These are phyloP conservation scores for Whitmania pigra DNA, from an alignment of 1,140 invertebrate species.

Conservation along the genomic window DNA sequence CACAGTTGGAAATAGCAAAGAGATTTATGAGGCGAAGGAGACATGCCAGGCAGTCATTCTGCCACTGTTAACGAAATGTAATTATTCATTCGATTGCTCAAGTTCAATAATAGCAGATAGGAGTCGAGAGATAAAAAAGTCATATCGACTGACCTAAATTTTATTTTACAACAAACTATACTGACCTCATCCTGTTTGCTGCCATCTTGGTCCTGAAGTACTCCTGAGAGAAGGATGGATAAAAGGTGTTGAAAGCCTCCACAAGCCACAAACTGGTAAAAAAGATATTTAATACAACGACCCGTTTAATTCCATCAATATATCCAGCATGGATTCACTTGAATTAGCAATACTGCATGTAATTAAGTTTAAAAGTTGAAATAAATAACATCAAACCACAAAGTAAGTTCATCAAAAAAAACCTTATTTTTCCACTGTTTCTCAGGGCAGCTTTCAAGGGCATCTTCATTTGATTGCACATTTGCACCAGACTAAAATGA, in stretches of 20 bases:
- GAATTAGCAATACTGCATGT: background rate
- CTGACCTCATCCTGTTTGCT: slow-evolving; percentile 45
- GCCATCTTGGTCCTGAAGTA: slow-evolving; percentile 42
- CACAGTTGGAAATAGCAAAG: slow-evolving; percentile 55
- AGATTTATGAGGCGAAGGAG: slow-evolving; percentile 64
- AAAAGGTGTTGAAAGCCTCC: slow-evolving; percentile 74
- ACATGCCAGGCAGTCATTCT: slow-evolving; percentile 78
- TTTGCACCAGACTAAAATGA: no score
- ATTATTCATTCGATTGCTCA: background rate
- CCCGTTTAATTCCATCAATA: background rate
- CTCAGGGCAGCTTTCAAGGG: background rate
- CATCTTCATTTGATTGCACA: background rate
- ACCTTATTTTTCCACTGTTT: background rate
- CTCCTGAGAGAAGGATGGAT: slow-evolving; percentile 77
- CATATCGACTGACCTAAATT: no score
- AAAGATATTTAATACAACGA: background rate
- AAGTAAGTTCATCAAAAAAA: background rate
- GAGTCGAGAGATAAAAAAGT: no score
- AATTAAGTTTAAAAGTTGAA: slow-evolving; percentile 8
- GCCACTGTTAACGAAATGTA: slow-evolving; percentile 53
- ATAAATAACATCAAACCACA: slow-evolving; percentile 9
- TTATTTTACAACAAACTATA: background rate
- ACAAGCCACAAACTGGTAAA: slow-evolving; percentile 60
- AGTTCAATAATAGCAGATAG: background rate
- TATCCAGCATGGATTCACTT: background rate